These are phyloP conservation scores for Mythimna vitellina DNA, from an alignment of 2,888 invertebrate genomes.

Conservation along the genomic window DNA sequence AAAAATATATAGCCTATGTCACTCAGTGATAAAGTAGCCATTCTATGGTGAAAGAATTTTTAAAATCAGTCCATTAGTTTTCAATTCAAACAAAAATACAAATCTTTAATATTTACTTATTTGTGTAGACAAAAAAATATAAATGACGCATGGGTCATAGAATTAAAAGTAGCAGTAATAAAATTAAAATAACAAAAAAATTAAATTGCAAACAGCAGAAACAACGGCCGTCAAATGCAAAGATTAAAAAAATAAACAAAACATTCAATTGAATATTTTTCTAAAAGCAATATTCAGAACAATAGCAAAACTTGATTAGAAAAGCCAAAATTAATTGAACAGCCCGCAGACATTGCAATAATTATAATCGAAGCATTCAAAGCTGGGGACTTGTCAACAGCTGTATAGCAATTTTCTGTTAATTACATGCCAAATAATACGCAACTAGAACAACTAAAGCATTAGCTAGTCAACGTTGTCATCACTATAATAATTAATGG, in stretches of 20 bases:
- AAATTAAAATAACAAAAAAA: background rate
- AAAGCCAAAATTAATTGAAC: conserved; percentile 34
- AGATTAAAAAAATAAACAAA: conserved; percentile 6
- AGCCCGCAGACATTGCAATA: conserved; percentile 31
- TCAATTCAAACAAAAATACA: too few species aligned
- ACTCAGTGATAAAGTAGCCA: too few species aligned
- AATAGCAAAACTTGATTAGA: conserved; percentile 21
- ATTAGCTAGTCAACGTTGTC: conserved; percentile 45
- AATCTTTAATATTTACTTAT: too few species aligned
- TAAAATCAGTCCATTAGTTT: too few species aligned
- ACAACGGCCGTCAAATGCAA: conserved; percentile 13
- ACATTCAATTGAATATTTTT: background rate
- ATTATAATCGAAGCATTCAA: conserved; percentile 38
- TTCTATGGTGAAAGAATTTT: too few species aligned
- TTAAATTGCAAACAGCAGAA: conserved; percentile 12
- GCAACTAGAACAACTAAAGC: conserved; percentile 39
- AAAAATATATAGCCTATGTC: too few species aligned
- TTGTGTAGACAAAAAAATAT: background rate
- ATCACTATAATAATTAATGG: conserved; percentile 49
- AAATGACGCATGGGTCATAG: background rate
- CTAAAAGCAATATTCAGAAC: conserved; percentile 24
- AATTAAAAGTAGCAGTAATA: background rate
- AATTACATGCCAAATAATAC: conserved; percentile 49
- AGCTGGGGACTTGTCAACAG: conserved; percentile 41
- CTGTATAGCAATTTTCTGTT: conserved; percentile 42